phyloP scores from a whole-genome alignment of 64 coral and sea anemone species.

The Astreopora myriophthalma region DNA sequence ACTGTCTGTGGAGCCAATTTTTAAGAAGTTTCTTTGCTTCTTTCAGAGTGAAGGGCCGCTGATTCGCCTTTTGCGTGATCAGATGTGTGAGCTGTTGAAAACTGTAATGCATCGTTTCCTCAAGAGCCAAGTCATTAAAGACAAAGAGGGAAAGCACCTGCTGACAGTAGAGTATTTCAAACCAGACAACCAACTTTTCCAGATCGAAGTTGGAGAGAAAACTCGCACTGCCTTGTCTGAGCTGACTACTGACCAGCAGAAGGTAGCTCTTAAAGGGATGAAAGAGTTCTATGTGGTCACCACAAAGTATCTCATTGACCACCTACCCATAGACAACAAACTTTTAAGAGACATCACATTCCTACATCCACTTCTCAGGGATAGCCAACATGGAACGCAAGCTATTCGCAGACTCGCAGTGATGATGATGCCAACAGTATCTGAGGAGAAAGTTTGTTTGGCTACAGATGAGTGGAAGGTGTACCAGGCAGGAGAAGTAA shows the following conservation, averaged over 20 bases:
- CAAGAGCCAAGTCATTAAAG: conserved; percentile 38
- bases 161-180: conserved; percentile 20
- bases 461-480: conserved; percentile 64
- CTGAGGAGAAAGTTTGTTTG: conserved; percentile 41
- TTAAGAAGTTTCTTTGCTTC: conserved; percentile 69
- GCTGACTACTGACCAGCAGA: conserved; percentile 30
- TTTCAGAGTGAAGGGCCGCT: conserved; percentile 67
- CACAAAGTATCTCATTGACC: conserved; percentile 57
- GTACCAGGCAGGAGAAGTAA: conserved; percentile 22
- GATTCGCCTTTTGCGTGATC: conserved; percentile 58
- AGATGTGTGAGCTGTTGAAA: conserved; percentile 62
- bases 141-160: conserved; percentile 36
- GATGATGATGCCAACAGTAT: conserved; percentile 63
- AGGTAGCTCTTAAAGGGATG: conserved; percentile 34
- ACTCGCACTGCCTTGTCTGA: background rate
- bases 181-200: conserved; percentile 1
- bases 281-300: conserved; percentile 63
- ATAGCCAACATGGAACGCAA: conserved; percentile 10
- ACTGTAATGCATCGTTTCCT: conserved; percentile 46
- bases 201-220: conserved; percentile 59
- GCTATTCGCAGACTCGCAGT: conserved; percentile 66
- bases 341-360: background rate
- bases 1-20: conserved; percentile 50
- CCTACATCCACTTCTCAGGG: background rate
- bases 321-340: conserved; percentile 33